Percentiles rank a stretch among this genome's conserved stretches.
Evolutionary conservation across 2,888 invertebrate species (phyloP).

Genomic region (Molanna angustata): DNA sequence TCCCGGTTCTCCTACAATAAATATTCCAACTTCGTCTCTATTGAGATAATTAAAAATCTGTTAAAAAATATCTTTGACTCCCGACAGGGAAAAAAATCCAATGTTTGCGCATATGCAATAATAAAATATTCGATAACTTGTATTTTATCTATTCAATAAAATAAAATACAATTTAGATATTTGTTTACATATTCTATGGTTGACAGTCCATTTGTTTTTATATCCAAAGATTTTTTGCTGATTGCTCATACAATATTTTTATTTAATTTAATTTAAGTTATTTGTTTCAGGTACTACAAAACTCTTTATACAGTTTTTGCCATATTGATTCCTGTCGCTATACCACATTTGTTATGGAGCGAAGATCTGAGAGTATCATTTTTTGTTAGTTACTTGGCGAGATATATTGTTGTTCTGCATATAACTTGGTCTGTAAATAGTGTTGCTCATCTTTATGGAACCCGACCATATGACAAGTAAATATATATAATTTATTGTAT

Average conservation of each 20-base stretch:
- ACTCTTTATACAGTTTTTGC: constrained; percentile 57
- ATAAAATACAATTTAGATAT: too few species aligned
- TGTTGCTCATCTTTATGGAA: constrained; percentile 75
- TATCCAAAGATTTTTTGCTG: too few species aligned
- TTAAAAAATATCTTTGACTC: too few species aligned
- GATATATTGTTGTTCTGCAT: constrained; percentile 65
- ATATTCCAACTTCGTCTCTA: too few species aligned
- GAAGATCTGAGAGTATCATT: constrained; percentile 62
- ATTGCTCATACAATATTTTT: not conserved
- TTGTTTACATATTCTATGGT: too few species aligned
- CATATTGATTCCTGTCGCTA: constrained; percentile 58
- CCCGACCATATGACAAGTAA: constrained; percentile 73
- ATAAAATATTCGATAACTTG: too few species aligned
- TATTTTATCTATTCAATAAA: too few species aligned
- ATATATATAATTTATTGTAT: constrained; percentile 31
- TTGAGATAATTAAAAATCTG: too few species aligned
- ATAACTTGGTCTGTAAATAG: constrained; percentile 83
- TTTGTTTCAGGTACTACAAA: constrained; percentile 63
- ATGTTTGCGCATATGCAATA: too few species aligned
- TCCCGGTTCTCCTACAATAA: too few species aligned
- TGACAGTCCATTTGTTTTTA: too few species aligned
- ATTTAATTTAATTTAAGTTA: not conserved
- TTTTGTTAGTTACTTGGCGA: constrained; percentile 58
- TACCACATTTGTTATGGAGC: constrained; percentile 68
- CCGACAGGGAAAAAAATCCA: too few species aligned